Conservation (phyloP, 2,888 invertebrate species). For the Ormia ochracea region DNA sequence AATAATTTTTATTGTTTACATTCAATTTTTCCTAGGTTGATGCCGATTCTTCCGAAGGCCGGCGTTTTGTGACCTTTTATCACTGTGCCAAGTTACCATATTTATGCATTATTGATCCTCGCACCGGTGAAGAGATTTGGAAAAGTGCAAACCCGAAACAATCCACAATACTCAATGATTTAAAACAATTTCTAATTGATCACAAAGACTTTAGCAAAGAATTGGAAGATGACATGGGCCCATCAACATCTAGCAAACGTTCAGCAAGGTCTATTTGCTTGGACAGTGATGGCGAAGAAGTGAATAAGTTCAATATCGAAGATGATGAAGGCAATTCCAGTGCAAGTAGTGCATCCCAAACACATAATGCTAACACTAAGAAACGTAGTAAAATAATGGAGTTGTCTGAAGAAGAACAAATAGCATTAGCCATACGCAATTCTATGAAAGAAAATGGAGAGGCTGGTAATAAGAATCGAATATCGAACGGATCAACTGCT, state of each 20-base stretch:
- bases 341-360: constrained; percentile 44
- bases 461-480: constrained; percentile 38
- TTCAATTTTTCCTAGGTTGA: constrained; percentile 64
- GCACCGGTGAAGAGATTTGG: constrained; percentile 81
- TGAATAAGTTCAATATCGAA: constrained; percentile 51
- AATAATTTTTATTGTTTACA: not conserved
- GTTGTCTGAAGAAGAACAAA: constrained; percentile 75
- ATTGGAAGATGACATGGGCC: constrained; percentile 65
- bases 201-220: constrained; percentile 70
- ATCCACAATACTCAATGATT: constrained; percentile 68
- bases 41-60: constrained; percentile 79
- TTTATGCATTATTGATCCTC: constrained; percentile 82
- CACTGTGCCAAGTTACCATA: constrained; percentile 81
- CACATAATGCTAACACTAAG: constrained; percentile 59
- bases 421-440: constrained; percentile 75
- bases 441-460: constrained; percentile 74
- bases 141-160: constrained; percentile 70
- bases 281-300: constrained; percentile 62
- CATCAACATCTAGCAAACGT: constrained; percentile 68
- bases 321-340: constrained; percentile 54
- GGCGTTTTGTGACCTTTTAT: constrained; percentile 82
- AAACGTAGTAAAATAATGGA: constrained; percentile 71
- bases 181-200: constrained; percentile 68
- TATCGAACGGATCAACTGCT: constrained; percentile 35
- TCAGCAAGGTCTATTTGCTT: constrained; percentile 63